Evolutionary conservation across 2,113 vertebrate species (phyloP), one percentile per base, ranked within the genome.

Genomic region (Corapipo altera): DNA sequence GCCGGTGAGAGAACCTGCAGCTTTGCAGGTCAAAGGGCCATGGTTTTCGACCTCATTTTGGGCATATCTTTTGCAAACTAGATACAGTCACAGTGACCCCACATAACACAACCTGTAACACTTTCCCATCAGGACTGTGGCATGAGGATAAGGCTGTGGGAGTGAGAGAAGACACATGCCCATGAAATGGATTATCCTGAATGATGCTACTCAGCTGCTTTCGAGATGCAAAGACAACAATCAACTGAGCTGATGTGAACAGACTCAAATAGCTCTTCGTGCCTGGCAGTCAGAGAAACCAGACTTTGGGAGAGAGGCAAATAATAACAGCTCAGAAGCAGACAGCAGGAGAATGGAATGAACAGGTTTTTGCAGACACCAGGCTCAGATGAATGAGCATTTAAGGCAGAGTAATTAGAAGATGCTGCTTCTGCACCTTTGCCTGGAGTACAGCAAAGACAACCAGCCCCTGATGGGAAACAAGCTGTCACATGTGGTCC

Each of bases 141-240:
- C 11, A 26, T 0, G 0, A 37, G 14, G 62, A 33, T 48, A 32
- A 74, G 59, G 26, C 51, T 39, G 52, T 77, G n/a, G 33, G 44
- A 77, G 39, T 11, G n/a, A 67, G 43, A 1, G 1, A 15, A 70
- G 86, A 91, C 14, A 43, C 30, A 8, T 23, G 15, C 30, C 48
- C 52, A 7, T 51, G 70, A 85, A 76, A 89, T 26, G 64, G 72
- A 58, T 83, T 62, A 27, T 23, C 37, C 70, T 57, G 70, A 35
- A 43, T 24, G 70, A 75, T 73, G 77, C 58, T 62, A 18, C 66
- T 89, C 84, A 65, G 93, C 93, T 89, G 87, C 85, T 73, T 59
- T 74, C 21, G 57, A 91, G 87, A 75, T 59, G 75, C 82, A 85
- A 59, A 95, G 71, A 90, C 85, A 95, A 93, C 75, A 91, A 74